These are phyloP conservation scores for Pagetopsis macropterus DNA, from an alignment of 2,797 vertebrate genomes.

Conservation along the genomic window DNA sequence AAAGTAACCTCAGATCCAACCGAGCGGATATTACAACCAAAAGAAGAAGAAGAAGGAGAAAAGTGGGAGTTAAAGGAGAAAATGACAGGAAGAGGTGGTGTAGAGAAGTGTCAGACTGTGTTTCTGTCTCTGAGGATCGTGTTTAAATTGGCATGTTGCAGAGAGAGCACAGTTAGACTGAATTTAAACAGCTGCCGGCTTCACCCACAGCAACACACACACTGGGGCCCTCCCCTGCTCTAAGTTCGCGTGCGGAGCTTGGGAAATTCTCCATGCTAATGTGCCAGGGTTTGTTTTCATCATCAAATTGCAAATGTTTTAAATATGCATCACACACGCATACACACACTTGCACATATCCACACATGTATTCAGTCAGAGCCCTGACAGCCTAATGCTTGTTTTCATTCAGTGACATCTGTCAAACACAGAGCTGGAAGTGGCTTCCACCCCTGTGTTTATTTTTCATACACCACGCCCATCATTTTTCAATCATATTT, in stretches of 20 bases:
- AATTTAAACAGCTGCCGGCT: slow-evolving; percentile 81
- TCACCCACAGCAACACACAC: slow-evolving; percentile 57
- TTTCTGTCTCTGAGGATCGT: slow-evolving; percentile 71
- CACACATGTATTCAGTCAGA: slow-evolving; percentile 55
- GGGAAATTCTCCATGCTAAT: slow-evolving; percentile 80
- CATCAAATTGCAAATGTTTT: slow-evolving; percentile 82
- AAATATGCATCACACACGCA: slow-evolving; percentile 75
- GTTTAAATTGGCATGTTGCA: slow-evolving; percentile 78
- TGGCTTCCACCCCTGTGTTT: slow-evolving; percentile 59
- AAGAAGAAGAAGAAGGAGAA: slow-evolving; percentile 1
- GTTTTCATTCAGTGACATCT: slow-evolving; percentile 68
- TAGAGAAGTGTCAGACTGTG: slow-evolving; percentile 62
- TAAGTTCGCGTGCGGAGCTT: slow-evolving; percentile 79
- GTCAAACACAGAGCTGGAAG: slow-evolving; percentile 63
- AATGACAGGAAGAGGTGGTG: slow-evolving; percentile 59
- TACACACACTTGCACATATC: slow-evolving; percentile 11
- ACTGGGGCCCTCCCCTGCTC: slow-evolving; percentile 68
- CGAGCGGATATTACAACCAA: slow-evolving; percentile 2
- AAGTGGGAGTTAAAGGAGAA: slow-evolving; percentile 12
- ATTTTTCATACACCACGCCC: slow-evolving; percentile 59
- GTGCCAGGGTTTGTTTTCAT: slow-evolving; percentile 84
- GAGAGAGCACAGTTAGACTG: slow-evolving; percentile 66
- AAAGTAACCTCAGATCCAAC: background rate
- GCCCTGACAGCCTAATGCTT: slow-evolving; percentile 63
- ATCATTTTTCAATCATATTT: slow-evolving; percentile 60